These are phyloP conservation scores for Mystacornis crossleyi DNA, from an alignment of 2,113 vertebrate genomes.

Conservation along the genomic window DNA sequence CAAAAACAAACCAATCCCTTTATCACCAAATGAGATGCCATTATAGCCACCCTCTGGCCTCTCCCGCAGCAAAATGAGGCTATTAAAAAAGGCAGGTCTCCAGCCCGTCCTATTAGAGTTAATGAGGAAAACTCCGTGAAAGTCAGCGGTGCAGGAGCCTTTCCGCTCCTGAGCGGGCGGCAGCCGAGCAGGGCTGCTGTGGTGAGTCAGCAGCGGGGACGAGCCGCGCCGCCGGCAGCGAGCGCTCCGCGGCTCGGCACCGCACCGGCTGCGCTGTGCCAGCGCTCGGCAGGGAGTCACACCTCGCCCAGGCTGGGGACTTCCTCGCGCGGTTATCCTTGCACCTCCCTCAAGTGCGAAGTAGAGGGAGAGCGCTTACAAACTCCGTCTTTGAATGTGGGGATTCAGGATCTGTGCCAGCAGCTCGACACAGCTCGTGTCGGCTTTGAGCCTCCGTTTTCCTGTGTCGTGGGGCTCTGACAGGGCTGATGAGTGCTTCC, in stretches of 20 bases:
- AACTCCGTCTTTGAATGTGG: background rate
- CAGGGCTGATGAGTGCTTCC: background rate
- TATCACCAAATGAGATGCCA: background rate
- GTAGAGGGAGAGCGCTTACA: background rate
- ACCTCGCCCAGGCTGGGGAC: background rate
- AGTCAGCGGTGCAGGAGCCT: background rate
- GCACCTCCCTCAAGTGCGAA: background rate
- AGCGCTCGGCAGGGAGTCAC: background rate
- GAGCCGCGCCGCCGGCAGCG: background rate
- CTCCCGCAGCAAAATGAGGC: background rate
- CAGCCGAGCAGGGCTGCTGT: background rate
- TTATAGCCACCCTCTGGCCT: background rate
- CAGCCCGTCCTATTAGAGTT: background rate
- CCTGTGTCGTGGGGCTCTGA: background rate
- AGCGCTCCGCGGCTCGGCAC: background rate
- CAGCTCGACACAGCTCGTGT: background rate
- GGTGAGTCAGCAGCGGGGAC: background rate
- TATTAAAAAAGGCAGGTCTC: background rate
- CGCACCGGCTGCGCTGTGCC: background rate
- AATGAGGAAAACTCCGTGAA: background rate
- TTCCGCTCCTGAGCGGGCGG: background rate
- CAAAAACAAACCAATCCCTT: background rate
- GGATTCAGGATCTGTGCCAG: background rate
- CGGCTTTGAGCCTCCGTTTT: background rate
- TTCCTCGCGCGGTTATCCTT: background rate